phyloP scores from a whole-genome alignment of 2,113 vertebrate genomes.

The Scomber japonicus region DNA sequence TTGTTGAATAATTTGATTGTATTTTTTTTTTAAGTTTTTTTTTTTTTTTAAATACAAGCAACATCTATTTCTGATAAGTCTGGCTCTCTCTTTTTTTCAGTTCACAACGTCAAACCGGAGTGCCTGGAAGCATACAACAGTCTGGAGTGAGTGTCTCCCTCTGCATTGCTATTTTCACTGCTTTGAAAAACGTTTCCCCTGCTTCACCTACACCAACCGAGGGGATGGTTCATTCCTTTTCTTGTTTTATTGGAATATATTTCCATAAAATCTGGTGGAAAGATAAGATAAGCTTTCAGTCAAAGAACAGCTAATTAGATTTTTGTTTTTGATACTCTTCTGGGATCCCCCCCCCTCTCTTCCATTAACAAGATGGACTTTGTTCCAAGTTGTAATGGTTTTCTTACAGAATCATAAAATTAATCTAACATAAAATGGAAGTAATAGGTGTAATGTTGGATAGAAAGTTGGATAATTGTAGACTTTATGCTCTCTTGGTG shows the following conservation, averaged over 20 bases:
- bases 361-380: not conserved
- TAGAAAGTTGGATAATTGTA: conserved; percentile 8
- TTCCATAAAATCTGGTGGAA: not conserved
- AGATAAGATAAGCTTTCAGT: not conserved
- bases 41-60: no score
- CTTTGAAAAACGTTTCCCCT: conserved; percentile 5
- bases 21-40: no score
- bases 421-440: conserved; percentile 20
- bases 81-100: conserved; percentile 80
- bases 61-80: conserved; percentile 29
- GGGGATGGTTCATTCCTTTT: not conserved
- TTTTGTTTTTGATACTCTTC: conserved; percentile 9
- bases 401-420: conserved; percentile 18
- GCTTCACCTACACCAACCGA: not conserved
- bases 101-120: conserved; percentile 97
- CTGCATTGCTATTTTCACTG: conserved; percentile 2
- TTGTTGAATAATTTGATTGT: conserved; percentile 64
- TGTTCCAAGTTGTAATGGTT: not conserved
- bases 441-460: not conserved
- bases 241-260: not conserved
- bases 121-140: conserved; percentile 93
- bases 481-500: conserved; percentile 5
- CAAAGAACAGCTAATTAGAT: not conserved
- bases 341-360: not conserved
- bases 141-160: conserved; percentile 89